Evolutionary conservation across 2,797 vertebrate species (phyloP).

Genomic region (Ctenopoma multispine): DNA sequence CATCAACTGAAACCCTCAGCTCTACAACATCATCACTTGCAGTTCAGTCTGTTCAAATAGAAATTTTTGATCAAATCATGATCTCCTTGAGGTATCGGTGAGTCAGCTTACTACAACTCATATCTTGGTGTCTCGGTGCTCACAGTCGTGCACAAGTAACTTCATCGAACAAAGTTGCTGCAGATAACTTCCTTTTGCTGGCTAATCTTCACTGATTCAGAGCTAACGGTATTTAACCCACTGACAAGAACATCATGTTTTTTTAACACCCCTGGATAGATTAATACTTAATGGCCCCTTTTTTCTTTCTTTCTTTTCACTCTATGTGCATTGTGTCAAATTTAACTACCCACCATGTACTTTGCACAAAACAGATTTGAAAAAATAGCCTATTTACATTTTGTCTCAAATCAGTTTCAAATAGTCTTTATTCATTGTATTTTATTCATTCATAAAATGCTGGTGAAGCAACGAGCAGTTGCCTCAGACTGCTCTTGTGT

Average conservation of each 20-base stretch:
- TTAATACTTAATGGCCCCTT: neutral
- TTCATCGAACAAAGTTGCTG: neutral
- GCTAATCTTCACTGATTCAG: neutral
- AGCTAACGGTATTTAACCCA: neutral
- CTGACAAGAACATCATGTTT: neutral
- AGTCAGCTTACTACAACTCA: too few relatives aligned
- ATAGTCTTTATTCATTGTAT: too few relatives aligned
- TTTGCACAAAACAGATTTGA: too few relatives aligned
- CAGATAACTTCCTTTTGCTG: neutral
- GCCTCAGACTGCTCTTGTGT: constrained; percentile 29
- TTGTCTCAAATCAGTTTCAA: too few relatives aligned
- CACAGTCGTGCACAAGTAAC: neutral
- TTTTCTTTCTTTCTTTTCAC: neutral
- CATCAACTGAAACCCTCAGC: too few relatives aligned
- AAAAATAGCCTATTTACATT: neutral
- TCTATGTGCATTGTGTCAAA: too few relatives aligned
- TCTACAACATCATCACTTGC: too few relatives aligned
- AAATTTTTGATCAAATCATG: constrained; percentile 2
- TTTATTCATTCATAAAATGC: neutral
- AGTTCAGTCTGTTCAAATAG: neutral
- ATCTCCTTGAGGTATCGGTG: neutral
- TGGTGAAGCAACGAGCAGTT: neutral
- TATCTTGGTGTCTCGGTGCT: too few relatives aligned
- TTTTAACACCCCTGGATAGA: neutral
- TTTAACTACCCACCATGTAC: too few relatives aligned